These are phyloP conservation scores for Verasper variegatus DNA, from an alignment of 2,113 vertebrate genomes.

Conservation along the genomic window DNA sequence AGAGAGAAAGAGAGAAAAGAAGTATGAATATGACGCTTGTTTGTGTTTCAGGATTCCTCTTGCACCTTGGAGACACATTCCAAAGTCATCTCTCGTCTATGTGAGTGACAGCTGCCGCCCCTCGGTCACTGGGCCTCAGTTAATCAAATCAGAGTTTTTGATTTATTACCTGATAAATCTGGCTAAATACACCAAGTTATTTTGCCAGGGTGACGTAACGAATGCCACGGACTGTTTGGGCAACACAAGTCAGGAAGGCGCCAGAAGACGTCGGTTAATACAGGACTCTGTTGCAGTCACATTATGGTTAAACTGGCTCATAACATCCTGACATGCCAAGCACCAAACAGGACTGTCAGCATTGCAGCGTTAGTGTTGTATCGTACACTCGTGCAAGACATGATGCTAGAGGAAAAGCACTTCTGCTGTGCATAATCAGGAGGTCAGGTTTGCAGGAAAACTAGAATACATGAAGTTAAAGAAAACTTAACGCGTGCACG, in stretches of 20 bases:
- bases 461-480: background rate
- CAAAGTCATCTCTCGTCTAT: background rate
- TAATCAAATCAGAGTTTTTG: constrained; percentile 1
- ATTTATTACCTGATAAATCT: background rate
- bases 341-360: constrained; percentile 1
- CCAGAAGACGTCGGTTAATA: background rate
- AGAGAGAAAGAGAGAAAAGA: background rate
- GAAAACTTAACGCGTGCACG: too few relatives aligned
- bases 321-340: background rate
- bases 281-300: background rate
- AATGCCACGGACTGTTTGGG: too few relatives aligned
- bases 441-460: background rate
- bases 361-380: background rate
- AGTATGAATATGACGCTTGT: background rate
- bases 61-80: constrained; percentile 42
- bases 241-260: background rate
- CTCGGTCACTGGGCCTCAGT: background rate
- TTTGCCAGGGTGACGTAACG: constrained; percentile 13
- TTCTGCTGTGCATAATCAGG: background rate
- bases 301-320: background rate
- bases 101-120: background rate
- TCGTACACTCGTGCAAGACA: too few relatives aligned
- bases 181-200: background rate
- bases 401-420: background rate
- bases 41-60: constrained; percentile 18